Evolutionary conservation across 2,888 invertebrate species (phyloP).

Genomic region (Chrysolina haemoptera): DNA sequence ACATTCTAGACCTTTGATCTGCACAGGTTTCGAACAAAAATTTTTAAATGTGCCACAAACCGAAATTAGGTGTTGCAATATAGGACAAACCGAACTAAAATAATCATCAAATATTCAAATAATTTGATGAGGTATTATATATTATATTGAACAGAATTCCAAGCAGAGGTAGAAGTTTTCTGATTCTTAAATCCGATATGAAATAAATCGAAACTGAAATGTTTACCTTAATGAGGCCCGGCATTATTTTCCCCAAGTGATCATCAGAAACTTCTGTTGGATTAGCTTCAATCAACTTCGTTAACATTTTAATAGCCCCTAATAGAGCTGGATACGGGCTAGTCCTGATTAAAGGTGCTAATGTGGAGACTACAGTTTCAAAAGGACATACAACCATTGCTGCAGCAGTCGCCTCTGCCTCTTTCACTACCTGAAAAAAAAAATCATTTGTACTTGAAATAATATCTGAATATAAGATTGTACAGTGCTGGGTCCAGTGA

Average conservation of each 20-base stretch:
- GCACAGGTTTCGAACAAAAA: too few species aligned
- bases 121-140: too few species aligned
- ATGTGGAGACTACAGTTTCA: slow-evolving; percentile 79
- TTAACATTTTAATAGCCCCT: slow-evolving; percentile 93
- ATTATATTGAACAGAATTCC: too few species aligned
- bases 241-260: slow-evolving; percentile 86
- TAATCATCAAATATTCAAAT: too few species aligned
- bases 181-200: too few species aligned
- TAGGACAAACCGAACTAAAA: too few species aligned
- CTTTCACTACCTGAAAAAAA: slow-evolving; percentile 78
- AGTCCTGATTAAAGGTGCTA: slow-evolving; percentile 89
- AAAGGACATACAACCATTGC: slow-evolving; percentile 87
- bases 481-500: too few species aligned
- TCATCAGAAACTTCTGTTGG: slow-evolving; percentile 81
- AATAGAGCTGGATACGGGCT: slow-evolving; percentile 90
- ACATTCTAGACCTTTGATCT: too few species aligned
- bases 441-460: slow-evolving; percentile 41
- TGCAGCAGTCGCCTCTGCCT: slow-evolving; percentile 84
- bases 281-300: slow-evolving; percentile 86
- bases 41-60: too few species aligned
- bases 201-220: not conserved
- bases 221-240: slow-evolving; percentile 86
- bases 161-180: too few species aligned
- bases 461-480: too few species aligned
- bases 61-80: too few species aligned